phyloP scores from a whole-genome alignment of 1,140 invertebrate species.

The Sweltsa coloradensis region DNA sequence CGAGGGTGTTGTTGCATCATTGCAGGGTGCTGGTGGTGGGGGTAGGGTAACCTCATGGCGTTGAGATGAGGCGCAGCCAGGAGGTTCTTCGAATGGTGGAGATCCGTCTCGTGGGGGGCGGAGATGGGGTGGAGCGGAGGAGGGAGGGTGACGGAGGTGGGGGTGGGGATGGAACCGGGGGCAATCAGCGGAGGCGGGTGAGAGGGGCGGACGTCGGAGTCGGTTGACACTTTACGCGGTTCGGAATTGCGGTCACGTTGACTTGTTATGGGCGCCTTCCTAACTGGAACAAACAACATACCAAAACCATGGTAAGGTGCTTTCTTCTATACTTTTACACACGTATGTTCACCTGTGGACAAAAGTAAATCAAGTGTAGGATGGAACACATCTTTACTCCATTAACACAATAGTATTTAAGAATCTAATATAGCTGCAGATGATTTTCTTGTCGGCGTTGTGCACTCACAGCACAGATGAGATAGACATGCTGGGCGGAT shows the following conservation, averaged over 20 bases:
- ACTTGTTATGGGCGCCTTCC: slow-evolving; percentile 25
- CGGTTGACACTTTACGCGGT: not conserved
- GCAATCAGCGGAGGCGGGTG: slow-evolving; percentile 9
- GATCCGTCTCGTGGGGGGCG: slow-evolving; percentile 1
- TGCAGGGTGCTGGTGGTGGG: slow-evolving; percentile 2
- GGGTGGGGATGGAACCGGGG: slow-evolving; percentile 10
- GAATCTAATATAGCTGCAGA: not conserved
- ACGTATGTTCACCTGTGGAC: not conserved
- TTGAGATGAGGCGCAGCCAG: not conserved
- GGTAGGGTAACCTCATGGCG: not conserved
- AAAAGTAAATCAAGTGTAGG: not conserved
- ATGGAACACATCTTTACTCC: not conserved
- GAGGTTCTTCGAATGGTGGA: not conserved
- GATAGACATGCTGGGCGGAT: too few relatives aligned
- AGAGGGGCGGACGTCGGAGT: slow-evolving; percentile 23
- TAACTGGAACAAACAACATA: slow-evolving; percentile 35
- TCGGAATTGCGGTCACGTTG: slow-evolving; percentile 6
- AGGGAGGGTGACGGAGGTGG: slow-evolving; percentile 9
- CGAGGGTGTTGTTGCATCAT: not conserved
- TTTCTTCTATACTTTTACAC: not conserved
- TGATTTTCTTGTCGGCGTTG: not conserved
- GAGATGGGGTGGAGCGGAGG: slow-evolving; percentile 5
- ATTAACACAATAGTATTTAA: not conserved
- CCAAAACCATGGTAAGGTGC: not conserved
- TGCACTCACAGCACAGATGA: not conserved